These are phyloP conservation scores for Choreutis nemorana DNA, from an alignment of 2,888 invertebrate species.

Conservation along the genomic window DNA sequence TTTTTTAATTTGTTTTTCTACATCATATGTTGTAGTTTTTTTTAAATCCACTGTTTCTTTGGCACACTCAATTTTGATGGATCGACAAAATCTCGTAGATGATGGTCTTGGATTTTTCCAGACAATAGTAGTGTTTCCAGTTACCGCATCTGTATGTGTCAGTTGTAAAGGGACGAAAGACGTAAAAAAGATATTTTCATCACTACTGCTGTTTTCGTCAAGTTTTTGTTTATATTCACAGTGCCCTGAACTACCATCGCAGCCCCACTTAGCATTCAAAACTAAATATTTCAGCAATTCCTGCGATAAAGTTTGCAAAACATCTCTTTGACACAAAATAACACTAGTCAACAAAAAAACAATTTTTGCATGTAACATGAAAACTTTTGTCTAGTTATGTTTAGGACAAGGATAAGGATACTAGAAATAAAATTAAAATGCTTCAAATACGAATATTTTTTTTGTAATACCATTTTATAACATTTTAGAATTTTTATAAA, in stretches of 20 bases:
- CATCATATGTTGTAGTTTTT: constrained; percentile 9
- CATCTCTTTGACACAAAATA: no score
- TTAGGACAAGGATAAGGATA: no score
- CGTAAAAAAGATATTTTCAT: constrained; percentile 7
- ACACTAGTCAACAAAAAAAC: no score
- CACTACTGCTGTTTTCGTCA: constrained; percentile 4
- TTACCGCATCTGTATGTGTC: not conserved
- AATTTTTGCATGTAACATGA: no score
- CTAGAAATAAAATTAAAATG: no score
- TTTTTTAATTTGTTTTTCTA: constrained; percentile 3
- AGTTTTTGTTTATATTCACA: constrained; percentile 10
- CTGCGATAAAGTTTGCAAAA: no score
- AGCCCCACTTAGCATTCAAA: constrained; percentile 9
- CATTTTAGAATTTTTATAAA: no score
- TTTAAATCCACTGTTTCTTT: constrained; percentile 1
- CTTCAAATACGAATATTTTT: no score
- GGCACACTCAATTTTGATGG: constrained; percentile 5
- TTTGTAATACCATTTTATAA: no score
- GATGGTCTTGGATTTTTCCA: constrained; percentile 11
- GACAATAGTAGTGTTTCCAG: constrained; percentile 2
- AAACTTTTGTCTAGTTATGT: no score
- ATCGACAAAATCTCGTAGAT: constrained; percentile 9
- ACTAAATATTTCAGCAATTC: no score
- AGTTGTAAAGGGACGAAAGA: constrained; percentile 9
- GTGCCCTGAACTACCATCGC: constrained; percentile 9